Conservation (phyloP, 2,888 invertebrate species). For the Baronia brevicornis region DNA sequence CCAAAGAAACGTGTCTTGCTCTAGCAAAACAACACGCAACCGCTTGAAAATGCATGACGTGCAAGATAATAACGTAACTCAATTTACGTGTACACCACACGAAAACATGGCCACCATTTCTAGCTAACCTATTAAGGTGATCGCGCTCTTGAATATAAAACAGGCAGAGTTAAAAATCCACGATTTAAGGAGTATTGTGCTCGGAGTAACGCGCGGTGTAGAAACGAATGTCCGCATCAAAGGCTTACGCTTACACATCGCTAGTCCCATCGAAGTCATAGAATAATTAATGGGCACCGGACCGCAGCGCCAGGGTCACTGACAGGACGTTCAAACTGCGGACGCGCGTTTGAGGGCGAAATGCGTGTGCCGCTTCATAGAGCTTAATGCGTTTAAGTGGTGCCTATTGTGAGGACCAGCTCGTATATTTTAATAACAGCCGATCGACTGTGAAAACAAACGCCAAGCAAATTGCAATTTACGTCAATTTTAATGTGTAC, state of each 20-base stretch:
- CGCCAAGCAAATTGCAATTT: constrained; percentile 3
- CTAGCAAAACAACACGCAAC: background rate
- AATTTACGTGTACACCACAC: constrained; percentile 10
- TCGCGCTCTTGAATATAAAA: constrained; percentile 7
- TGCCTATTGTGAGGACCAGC: constrained; percentile 18
- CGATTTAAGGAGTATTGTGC: no score
- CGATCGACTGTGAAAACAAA: constrained; percentile 14
- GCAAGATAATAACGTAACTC: constrained; percentile 5
- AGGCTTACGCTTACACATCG: constrained; percentile 48
- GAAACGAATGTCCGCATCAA: constrained; percentile 46
- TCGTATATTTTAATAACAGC: constrained; percentile 19
- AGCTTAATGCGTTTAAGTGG: constrained; percentile 25
- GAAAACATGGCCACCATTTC: constrained; percentile 7
- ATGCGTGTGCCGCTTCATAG: constrained; percentile 26
- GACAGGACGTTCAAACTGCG: constrained; percentile 37
- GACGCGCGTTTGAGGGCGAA: constrained; percentile 21
- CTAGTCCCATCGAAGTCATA: constrained; percentile 59
- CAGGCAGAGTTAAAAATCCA: no score
- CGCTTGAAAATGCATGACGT: constrained; percentile 8
- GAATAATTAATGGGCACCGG: constrained; percentile 65
- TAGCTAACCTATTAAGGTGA: constrained; percentile 2
- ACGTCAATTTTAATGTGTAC: constrained; percentile 2
- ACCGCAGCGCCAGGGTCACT: constrained; percentile 48
- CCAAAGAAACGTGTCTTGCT: background rate
- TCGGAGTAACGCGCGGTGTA: constrained; percentile 22